phyloP scores from a whole-genome alignment of 2,113 vertebrate species.

The Melierax canorus region DNA sequence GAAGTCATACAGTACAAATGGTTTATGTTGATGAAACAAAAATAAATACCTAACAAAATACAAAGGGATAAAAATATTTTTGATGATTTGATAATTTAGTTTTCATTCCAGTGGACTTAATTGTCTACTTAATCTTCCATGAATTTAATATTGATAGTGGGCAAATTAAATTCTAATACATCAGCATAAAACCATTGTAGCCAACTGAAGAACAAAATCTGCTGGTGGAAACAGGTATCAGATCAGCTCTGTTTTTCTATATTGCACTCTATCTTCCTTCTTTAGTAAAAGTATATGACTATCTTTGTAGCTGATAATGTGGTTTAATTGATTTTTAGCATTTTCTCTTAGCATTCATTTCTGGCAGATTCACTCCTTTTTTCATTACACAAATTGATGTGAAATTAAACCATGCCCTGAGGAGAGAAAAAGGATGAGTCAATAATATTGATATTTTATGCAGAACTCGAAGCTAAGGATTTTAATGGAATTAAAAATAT shows the following conservation, averaged over 20 bases:
- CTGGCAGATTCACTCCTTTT: conserved; percentile 6
- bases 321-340: conserved; percentile 14
- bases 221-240: not conserved
- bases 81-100: not conserved
- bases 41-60: not conserved
- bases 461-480: not conserved
- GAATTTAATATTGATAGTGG: not conserved
- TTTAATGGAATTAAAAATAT: conserved; percentile 1
- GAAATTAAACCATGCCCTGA: conserved; percentile 22
- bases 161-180: not conserved
- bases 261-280: not conserved
- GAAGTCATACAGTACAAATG: not conserved
- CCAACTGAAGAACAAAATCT: not conserved
- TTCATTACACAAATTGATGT: conserved; percentile 27
- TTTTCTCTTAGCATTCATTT: not conserved
- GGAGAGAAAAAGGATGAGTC: conserved; percentile 16
- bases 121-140: not conserved
- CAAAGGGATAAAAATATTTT: not conserved
- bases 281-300: not conserved
- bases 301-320: not conserved
- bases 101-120: not conserved
- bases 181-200: not conserved
- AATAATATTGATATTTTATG: conserved; percentile 47
- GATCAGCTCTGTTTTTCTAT: not conserved
- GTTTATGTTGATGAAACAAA: not conserved